These are phyloP conservation scores for Napeogenes sylphis DNA, from an alignment of 2,888 invertebrate species.

Conservation along the genomic window DNA sequence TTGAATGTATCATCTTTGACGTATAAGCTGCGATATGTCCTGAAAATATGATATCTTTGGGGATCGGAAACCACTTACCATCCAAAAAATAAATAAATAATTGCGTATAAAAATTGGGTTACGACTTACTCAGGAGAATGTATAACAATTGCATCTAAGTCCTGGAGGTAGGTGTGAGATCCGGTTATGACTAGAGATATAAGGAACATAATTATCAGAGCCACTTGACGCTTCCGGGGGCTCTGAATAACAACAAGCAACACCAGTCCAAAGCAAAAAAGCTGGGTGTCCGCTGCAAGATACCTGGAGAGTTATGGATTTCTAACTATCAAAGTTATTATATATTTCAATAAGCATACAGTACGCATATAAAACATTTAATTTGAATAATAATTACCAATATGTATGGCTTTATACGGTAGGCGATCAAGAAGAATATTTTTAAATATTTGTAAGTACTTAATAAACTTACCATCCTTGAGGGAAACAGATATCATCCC, in stretches of 20 bases:
- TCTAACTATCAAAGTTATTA: too few species aligned
- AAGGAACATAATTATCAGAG: conserved; percentile 41
- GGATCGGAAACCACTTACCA: neutral
- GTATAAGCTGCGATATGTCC: conserved; percentile 55
- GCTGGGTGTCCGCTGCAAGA: conserved; percentile 68
- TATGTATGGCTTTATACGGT: too few species aligned
- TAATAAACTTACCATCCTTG: conserved; percentile 55
- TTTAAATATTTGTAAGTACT: neutral
- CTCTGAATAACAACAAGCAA: conserved; percentile 49
- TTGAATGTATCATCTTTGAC: conserved; percentile 53
- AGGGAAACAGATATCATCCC: conserved; percentile 49
- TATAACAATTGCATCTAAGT: conserved; percentile 59
- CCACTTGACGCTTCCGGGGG: conserved; percentile 37
- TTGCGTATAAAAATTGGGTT: neutral
- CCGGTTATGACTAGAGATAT: conserved; percentile 46
- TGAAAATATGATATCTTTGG: conserved; percentile 31
- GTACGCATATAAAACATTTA: too few species aligned
- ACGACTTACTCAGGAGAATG: conserved; percentile 65
- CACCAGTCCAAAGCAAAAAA: conserved; percentile 60
- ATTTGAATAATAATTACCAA: too few species aligned
- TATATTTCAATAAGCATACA: neutral
- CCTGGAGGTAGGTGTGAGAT: conserved; percentile 56
- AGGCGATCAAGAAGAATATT: too few species aligned
- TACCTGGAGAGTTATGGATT: conserved; percentile 50
- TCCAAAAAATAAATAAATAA: neutral